These are phyloP conservation scores for Rhinoraja longicauda DNA, from an alignment of 2,797 vertebrate species.

Conservation along the genomic window DNA sequence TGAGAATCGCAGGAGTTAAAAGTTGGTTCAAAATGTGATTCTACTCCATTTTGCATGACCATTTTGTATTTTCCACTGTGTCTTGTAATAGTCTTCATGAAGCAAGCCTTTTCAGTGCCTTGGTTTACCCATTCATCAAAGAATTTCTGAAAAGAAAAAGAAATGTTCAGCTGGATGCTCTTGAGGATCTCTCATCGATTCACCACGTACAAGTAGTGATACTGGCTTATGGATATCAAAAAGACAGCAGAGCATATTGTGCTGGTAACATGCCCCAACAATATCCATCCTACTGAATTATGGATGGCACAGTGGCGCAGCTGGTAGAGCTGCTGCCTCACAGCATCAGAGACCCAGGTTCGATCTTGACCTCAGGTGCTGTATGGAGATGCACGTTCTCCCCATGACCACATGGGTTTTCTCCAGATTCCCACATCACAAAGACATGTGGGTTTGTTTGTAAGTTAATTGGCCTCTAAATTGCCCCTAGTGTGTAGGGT, in stretches of 20 bases:
- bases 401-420: too few relatives aligned
- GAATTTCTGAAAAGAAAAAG: slow-evolving; percentile 55
- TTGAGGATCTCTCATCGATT: background rate
- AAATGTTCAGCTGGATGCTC: background rate
- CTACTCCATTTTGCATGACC: slow-evolving; percentile 46
- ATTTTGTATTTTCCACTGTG: slow-evolving; percentile 56
- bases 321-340: too few relatives aligned
- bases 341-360: too few relatives aligned
- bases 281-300: background rate
- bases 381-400: too few relatives aligned
- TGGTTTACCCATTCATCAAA: slow-evolving; percentile 58
- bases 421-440: too few relatives aligned
- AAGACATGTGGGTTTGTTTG: too few relatives aligned
- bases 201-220: too few relatives aligned
- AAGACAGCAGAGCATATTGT: background rate
- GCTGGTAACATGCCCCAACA: background rate
- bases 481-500: too few relatives aligned
- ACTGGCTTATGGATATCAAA: background rate
- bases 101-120: slow-evolving; percentile 54
- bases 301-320: too few relatives aligned
- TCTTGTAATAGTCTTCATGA: slow-evolving; percentile 63
- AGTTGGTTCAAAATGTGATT: slow-evolving; percentile 54
- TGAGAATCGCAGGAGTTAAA: slow-evolving; percentile 66
- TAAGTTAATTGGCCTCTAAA: too few relatives aligned
- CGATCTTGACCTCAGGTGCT: too few relatives aligned